phyloP scores from a whole-genome alignment of 2,113 vertebrate species.

The Phaethornis superciliosus region DNA sequence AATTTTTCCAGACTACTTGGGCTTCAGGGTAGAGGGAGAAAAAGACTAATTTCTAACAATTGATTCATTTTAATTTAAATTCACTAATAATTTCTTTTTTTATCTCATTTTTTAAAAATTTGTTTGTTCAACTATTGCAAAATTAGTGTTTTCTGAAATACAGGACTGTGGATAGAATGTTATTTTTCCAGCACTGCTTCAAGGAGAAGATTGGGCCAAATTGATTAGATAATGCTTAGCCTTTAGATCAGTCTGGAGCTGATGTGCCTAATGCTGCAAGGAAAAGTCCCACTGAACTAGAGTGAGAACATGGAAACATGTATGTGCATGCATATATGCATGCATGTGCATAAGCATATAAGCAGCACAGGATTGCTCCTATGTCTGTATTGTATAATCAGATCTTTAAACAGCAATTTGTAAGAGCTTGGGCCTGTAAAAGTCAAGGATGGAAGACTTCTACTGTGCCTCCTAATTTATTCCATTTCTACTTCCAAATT shows the following conservation, averaged over 20 bases:
- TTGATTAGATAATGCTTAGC: not conserved
- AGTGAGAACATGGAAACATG: not conserved
- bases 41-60: not conserved
- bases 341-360: not conserved
- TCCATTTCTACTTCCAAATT: constrained; percentile 20
- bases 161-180: not conserved
- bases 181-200: not conserved
- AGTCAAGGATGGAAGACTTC: not conserved
- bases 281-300: not conserved
- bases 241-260: not conserved
- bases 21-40: not conserved
- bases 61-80: not conserved
- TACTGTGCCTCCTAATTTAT: not conserved
- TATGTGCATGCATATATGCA: not conserved
- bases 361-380: not conserved
- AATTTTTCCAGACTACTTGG: constrained; percentile 45
- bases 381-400: not conserved
- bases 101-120: not conserved
- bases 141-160: not conserved
- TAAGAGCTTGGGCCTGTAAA: not conserved
- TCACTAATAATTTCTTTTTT: not conserved
- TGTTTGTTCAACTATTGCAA: not conserved
- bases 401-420: not conserved
- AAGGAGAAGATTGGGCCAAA: not conserved
- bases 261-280: not conserved